Evolutionary conservation across 1,140 invertebrate genomes (phyloP).

Genomic region (Drosophila eugracilis): DNA sequence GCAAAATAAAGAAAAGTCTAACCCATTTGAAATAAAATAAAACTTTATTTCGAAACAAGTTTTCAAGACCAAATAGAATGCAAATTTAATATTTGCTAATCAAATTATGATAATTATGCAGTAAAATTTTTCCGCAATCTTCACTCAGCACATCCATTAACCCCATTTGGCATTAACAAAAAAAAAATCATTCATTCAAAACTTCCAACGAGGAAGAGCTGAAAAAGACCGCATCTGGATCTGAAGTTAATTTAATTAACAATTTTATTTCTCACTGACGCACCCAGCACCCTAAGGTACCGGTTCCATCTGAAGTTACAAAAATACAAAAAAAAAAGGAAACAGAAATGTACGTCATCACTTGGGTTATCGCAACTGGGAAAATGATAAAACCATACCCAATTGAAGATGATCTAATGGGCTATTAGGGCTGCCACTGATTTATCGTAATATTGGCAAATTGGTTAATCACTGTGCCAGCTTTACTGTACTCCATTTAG

Average conservation of each 20-base stretch:
- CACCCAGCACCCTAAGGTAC: slow-evolving; percentile 19
- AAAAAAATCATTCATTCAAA: slow-evolving; percentile 16
- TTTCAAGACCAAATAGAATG: neutral
- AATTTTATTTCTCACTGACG: slow-evolving; percentile 44
- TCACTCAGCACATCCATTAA: slow-evolving; percentile 33
- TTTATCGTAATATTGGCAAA: slow-evolving; percentile 47
- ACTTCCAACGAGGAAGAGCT: slow-evolving; percentile 29
- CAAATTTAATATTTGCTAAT: slow-evolving; percentile 8
- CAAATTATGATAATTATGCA: slow-evolving; percentile 9
- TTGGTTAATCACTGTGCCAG: slow-evolving; percentile 29
- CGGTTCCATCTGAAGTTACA: slow-evolving; percentile 36
- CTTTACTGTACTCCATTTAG: neutral
- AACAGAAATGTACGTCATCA: slow-evolving; percentile 13
- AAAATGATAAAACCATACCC: slow-evolving; percentile 21
- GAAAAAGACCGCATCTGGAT: slow-evolving; percentile 24
- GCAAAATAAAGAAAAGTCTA: neutral
- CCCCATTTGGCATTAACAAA: slow-evolving; percentile 4
- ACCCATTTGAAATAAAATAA: neutral
- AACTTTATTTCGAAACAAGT: neutral
- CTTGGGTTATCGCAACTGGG: slow-evolving; percentile 18
- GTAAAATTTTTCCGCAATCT: slow-evolving; percentile 6
- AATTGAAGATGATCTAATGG: slow-evolving; percentile 22
- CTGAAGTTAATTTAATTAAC: slow-evolving; percentile 46
- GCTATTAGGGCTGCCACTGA: slow-evolving; percentile 1
- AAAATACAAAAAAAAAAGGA: neutral